Base-by-base conservation (phyloP, 2,888 invertebrate genomes). In the Lochmaea capreae region DNA sequence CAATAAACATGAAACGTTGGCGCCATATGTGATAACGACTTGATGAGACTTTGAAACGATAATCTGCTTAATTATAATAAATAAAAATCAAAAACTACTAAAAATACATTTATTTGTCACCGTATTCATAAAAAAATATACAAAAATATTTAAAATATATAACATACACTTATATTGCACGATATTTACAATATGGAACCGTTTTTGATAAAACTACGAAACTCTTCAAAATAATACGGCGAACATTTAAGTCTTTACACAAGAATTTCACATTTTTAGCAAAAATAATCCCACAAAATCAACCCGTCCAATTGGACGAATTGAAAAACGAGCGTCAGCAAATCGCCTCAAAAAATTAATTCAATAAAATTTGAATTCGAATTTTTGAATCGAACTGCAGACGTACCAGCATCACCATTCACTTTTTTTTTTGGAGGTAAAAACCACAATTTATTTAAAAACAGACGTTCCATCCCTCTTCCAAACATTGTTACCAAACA, bases 91-190 rank as follows among this genome's bases (percentile, higher is more conserved):
- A 18, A n/a, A 33, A 72, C 63, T 76, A 75, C 69, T 74, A 79
- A 77, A 82, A 82, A 83, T 82, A 82, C 81, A 82, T 83, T 83
- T 83, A 84, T 84, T 84, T 84, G 84, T 83, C 84, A 84, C 84
- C 84, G 84, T 83, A 83, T 83, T 80, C 80, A 78, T 81, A 81
- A 78, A 81, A 77, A 79, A 79, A 81, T 78, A 83, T 81, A 81
- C 76, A 79, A 79, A 78, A 81, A 84, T 82, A 83, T 82, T 83
- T 83, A 84, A 80, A 83, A 83, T 82, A 77, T 77, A 75, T 77
- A 83, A 82, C 80, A 83, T 79, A 83, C 78, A 81, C 82, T 78
- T 80, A 83, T 82, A 85, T 84, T 84, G 84, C 84, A 84, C 84
- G 79, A 82, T 85, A 84, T 86, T 82, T 85, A 85, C 84, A 85